Evolutionary conservation across 2,888 invertebrate species (phyloP).

Genomic region (Heliconius aoede): DNA sequence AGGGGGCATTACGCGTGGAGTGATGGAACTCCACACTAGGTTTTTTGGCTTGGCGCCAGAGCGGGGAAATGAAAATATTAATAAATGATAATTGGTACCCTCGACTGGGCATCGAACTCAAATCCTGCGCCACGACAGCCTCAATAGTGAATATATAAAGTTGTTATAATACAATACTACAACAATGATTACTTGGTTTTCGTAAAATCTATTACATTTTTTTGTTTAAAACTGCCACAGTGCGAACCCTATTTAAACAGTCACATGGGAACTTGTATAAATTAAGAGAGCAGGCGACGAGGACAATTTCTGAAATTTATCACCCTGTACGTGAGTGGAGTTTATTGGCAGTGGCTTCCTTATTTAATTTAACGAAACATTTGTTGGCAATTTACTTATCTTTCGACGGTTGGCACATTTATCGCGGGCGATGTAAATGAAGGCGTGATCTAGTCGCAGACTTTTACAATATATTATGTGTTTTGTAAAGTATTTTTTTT

Average conservation of each 20-base stretch:
- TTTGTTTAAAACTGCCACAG: background rate
- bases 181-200: background rate
- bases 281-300: constrained; percentile 62
- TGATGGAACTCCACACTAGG: no score
- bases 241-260: constrained; percentile 31
- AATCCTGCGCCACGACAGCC: no score
- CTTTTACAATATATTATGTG: background rate
- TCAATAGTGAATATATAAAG: no score
- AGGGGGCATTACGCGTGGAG: no score
- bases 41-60: no score
- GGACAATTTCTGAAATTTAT: constrained; percentile 75
- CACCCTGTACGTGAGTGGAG: constrained; percentile 60
- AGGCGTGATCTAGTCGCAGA: background rate
- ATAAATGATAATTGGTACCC: no score
- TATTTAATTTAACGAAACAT: constrained; percentile 56
- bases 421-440: background rate
- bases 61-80: no score
- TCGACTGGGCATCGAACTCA: no score
- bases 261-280: constrained; percentile 59
- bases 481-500: background rate
- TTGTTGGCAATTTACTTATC: constrained; percentile 48
- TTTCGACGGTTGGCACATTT: constrained; percentile 16
- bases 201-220: no score
- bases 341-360: constrained; percentile 55
- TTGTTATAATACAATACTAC: background rate